Evolutionary conservation across 1,140 invertebrate genomes (phyloP).

Genomic region (Stegodyphus dumicola): DNA sequence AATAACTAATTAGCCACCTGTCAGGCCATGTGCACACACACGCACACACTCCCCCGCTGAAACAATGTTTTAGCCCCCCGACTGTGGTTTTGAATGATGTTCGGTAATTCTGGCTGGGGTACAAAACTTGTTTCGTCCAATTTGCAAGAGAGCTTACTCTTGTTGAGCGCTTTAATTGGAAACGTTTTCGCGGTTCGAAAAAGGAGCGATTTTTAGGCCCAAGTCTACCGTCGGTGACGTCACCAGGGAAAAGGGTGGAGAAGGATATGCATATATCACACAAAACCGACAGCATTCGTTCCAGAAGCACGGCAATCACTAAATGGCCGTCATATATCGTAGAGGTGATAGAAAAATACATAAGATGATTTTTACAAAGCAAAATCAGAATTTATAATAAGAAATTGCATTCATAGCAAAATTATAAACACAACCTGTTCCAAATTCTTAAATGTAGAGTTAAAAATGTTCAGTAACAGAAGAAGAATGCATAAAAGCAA

Average conservation of each 20-base stretch:
- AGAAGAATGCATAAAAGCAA: no score
- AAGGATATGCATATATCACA: not conserved
- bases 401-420: no score
- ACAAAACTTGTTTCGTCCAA: slow-evolving; percentile 58
- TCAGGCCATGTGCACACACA: slow-evolving; percentile 50
- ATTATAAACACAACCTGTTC: no score
- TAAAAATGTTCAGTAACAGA: no score
- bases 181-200: slow-evolving; percentile 48
- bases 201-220: slow-evolving; percentile 37
- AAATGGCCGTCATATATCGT: no score
- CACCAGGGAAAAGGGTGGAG: not conserved
- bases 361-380: no score
- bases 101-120: slow-evolving; percentile 19
- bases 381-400: no score
- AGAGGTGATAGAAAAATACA: no score
- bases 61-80: slow-evolving; percentile 39
- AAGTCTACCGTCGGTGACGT: not conserved
- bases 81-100: slow-evolving; percentile 44
- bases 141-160: slow-evolving; percentile 56
- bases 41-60: slow-evolving; percentile 25
- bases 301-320: no score
- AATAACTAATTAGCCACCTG: slow-evolving; percentile 61
- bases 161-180: slow-evolving; percentile 60
- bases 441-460: no score
- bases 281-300: no score